Base-by-base conservation (phyloP, 2,888 invertebrate genomes). In the Diarsia brunnea region DNA sequence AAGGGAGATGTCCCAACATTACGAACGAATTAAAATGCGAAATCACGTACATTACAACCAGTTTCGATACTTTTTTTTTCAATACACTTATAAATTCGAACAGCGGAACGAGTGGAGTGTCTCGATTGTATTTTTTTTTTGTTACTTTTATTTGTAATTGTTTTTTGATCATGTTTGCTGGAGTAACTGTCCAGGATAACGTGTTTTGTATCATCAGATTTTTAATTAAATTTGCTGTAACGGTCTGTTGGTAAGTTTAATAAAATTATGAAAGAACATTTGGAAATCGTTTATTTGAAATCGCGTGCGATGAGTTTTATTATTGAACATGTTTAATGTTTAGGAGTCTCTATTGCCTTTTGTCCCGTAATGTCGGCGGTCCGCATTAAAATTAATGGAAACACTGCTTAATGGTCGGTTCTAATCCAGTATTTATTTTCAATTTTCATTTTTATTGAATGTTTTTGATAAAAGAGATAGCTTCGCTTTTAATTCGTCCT, bases 11-110 rank as follows among this genome's bases (percentile, higher is more conserved):
- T 92, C 82, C 90, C 90, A 87, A 90, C 92, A 93, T 95, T 94
- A 95, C 91, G 86, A 88, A 88, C 87, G 91, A 94, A 95, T 96
- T 95, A 95, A 95, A 95, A 96, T 96, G 96, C 96, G 93, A 92
- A 93, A 95, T 96, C 96, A 96, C 96, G 96, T 93, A 94, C 95
- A 94, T 95, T 93, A 94, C 92, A 89, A 90, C 91, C 88, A 87
- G 91, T 92, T 91, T 90, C 86, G 88, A 87, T 90, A 87, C 90
- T 94, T 94, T 93, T 92, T 80, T 94, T 94, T 94, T 93, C 94
- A 94, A 94, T 95, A 94, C 93, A 92, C 92, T 93, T 93, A 92
- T 88, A 92, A 93, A 93, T 93, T 90, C 91, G 91, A 87, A 90
- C 91, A 86, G 87, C 72, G 90, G 82, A 90, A 91, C 86, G 84